phyloP scores from a whole-genome alignment of 1,140 invertebrate genomes.

The Reticulitermes speratus region DNA sequence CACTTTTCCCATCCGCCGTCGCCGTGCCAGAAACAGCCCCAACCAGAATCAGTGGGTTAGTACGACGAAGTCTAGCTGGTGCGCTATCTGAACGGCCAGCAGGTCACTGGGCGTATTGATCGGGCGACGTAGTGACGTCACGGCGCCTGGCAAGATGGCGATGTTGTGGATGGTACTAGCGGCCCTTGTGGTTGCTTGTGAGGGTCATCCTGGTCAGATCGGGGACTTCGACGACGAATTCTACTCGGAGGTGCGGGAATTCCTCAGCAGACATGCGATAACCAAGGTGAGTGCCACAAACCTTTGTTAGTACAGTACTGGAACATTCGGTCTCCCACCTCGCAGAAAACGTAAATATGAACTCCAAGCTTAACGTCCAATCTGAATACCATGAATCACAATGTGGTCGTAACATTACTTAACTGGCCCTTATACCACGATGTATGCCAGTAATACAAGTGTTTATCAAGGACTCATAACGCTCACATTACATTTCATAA shows the following conservation, averaged over 20 bases:
- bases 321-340: no score
- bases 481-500: no score
- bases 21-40: neutral
- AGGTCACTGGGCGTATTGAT: neutral
- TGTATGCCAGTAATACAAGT: no score
- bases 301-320: no score
- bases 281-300: neutral
- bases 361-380: no score
- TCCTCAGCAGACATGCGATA: conserved; percentile 6
- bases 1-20: neutral
- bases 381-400: no score
- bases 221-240: neutral
- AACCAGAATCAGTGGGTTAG: no score
- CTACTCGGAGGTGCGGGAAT: conserved; percentile 23
- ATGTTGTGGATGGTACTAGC: neutral
- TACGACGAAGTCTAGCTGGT: neutral
- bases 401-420: no score
- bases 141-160: conserved; percentile 1
- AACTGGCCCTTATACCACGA: no score
- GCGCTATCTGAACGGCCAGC: neutral
- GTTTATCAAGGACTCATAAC: no score
- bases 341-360: no score
- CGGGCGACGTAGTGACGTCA: neutral
- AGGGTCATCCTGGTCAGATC: neutral
- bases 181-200: neutral